These are phyloP conservation scores for Coelogynopora nodosa DNA, from an alignment of 2,888 invertebrate genomes.

Conservation along the genomic window DNA sequence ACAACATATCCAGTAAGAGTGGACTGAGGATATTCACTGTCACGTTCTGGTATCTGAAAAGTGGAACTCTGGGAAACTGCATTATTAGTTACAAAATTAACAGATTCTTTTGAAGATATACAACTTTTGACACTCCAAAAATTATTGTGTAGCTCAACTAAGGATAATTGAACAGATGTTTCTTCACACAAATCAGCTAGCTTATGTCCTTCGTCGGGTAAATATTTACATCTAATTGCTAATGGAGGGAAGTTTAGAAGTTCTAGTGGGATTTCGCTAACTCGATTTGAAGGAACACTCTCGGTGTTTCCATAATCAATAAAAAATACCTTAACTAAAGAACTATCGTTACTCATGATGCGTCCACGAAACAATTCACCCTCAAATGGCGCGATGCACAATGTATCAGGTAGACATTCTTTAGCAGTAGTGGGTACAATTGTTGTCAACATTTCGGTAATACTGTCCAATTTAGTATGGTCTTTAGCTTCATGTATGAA, in stretches of 20 bases:
- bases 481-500: neutral
- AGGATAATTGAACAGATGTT: neutral
- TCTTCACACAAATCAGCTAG: neutral
- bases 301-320: neutral
- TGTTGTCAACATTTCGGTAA: neutral
- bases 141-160: too few relatives aligned
- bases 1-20: neutral
- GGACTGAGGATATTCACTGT: neutral
- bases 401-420: neutral
- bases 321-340: neutral
- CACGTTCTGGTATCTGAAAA: neutral
- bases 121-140: too few relatives aligned
- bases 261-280: neutral
- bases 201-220: neutral
- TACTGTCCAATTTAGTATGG: neutral
- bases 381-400: neutral
- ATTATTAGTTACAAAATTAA: too few relatives aligned
- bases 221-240: neutral
- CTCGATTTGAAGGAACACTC: neutral
- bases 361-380: neutral
- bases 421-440: neutral
- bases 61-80: too few relatives aligned
- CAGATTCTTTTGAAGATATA: neutral
- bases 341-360: neutral
- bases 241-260: neutral